A percentile compares a stretch with the other conserved stretches of the same genome.
phyloP scores from a whole-genome alignment of 2,797 vertebrate species.

The Characodon lateralis region DNA sequence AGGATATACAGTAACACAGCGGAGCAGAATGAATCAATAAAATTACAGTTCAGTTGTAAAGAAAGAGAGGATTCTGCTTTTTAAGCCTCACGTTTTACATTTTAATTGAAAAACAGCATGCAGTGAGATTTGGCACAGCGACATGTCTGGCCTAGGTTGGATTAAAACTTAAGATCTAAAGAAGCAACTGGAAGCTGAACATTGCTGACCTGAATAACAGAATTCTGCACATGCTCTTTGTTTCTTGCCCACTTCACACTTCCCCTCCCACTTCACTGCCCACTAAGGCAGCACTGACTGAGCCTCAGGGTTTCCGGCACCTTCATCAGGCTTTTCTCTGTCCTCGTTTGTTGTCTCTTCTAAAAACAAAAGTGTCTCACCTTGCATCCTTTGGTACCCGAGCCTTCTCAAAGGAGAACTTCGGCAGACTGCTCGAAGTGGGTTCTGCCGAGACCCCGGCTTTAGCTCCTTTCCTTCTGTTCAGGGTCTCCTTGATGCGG shows the following conservation, averaged over 20 bases:
- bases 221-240: not conserved
- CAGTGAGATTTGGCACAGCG: not conserved
- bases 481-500: slow-evolving; percentile 75
- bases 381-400: slow-evolving; percentile 89
- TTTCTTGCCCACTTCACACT: not conserved
- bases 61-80: not conserved
- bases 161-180: not conserved
- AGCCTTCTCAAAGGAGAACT: slow-evolving; percentile 91
- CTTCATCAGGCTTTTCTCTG: not conserved
- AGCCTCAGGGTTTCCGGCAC: slow-evolving; percentile 9
- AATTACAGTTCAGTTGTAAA: slow-evolving; percentile 5
- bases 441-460: slow-evolving; percentile 94
- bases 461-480: slow-evolving; percentile 89
- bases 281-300: not conserved
- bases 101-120: not conserved
- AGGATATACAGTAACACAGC: slow-evolving; percentile 12
- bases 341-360: not conserved
- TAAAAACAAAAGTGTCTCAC: slow-evolving; percentile 72
- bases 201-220: not conserved
- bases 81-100: not conserved
- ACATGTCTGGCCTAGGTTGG: not conserved
- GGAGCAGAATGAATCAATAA: not conserved
- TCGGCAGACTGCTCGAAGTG: slow-evolving; percentile 81
- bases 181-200: not conserved
- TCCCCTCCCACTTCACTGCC: slow-evolving; percentile 2